phyloP scores from a whole-genome alignment of 2,797 vertebrate species.

The Halcyon chelicuti region DNA sequence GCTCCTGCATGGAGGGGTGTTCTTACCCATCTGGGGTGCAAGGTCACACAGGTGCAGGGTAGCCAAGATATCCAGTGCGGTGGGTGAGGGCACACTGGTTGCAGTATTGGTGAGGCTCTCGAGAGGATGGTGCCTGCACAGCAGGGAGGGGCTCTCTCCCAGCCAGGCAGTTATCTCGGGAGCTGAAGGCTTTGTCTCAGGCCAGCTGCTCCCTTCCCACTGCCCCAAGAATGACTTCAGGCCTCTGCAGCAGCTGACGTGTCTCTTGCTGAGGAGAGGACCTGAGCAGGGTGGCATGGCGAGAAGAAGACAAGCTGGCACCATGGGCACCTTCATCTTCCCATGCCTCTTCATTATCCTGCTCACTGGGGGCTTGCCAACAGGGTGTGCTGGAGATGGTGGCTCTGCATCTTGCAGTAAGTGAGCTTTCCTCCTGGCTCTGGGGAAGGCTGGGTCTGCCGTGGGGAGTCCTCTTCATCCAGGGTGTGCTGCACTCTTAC shows the following conservation, averaged over 20 bases:
- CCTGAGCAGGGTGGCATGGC: rapidly evolving
- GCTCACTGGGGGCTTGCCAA: neutral
- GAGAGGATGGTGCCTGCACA: neutral
- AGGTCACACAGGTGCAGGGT: neutral
- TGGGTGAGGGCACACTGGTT: rapidly evolving
- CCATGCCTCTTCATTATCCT: neutral
- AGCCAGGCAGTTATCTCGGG: constrained; percentile 43
- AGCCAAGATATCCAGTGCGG: neutral
- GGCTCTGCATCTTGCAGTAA: constrained; percentile 64
- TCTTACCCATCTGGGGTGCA: neutral
- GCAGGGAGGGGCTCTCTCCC: neutral
- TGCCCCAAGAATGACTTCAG: neutral
- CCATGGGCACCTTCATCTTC: neutral
- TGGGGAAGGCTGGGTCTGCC: neutral
- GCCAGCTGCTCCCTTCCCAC: constrained; percentile 79
- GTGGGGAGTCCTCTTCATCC: neutral
- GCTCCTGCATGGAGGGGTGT: neutral
- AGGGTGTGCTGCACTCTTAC: neutral
- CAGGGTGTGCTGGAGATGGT: neutral
- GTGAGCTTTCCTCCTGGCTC: neutral
- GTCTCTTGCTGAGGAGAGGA: neutral
- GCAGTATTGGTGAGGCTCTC: neutral
- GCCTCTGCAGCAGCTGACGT: neutral
- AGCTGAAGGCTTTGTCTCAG: constrained; percentile 1
- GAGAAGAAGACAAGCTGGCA: neutral